phyloP scores from a whole-genome alignment of 2,888 invertebrate genomes.

The Plagodis pulveraria region DNA sequence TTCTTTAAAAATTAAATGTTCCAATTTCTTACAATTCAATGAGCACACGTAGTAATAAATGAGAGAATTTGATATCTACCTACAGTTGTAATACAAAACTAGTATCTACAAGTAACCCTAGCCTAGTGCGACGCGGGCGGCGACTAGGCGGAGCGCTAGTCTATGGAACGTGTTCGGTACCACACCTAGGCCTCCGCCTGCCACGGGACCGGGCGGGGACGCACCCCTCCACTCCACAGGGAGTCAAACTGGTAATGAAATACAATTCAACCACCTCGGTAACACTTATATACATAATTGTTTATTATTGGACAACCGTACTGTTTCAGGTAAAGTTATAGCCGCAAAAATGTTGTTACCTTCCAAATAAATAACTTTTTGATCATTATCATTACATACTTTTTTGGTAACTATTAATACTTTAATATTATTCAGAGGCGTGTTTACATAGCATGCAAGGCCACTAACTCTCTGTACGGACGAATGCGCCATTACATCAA shows the following conservation, averaged over 20 bases:
- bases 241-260: not conserved
- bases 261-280: too few relatives aligned
- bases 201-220: not conserved
- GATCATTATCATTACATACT: too few relatives aligned
- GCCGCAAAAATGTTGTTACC: too few relatives aligned
- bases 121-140: conserved; percentile 7
- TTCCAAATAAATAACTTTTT: too few relatives aligned
- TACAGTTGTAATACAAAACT: conserved; percentile 78
- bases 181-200: not conserved
- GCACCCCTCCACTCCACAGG: not conserved
- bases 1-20: not conserved
- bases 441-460: too few relatives aligned
- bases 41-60: conserved; percentile 24
- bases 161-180: conserved; percentile 58
- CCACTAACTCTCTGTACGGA: too few relatives aligned
- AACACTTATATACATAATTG: too few relatives aligned
- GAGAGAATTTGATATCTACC: conserved; percentile 77
- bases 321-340: too few relatives aligned
- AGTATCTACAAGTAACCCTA: conserved; percentile 78
- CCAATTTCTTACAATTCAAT: conserved; percentile 22
- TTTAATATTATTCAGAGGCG: too few relatives aligned
- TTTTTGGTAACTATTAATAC: too few relatives aligned
- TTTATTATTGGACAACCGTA: too few relatives aligned
- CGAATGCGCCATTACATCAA: too few relatives aligned
- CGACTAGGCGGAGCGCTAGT: conserved; percentile 67